Evolutionary conservation across 2,113 vertebrate species (phyloP), one percentile per base, ranked within the genome.

Genomic region (Oncorhynchus tshawytscha): DNA sequence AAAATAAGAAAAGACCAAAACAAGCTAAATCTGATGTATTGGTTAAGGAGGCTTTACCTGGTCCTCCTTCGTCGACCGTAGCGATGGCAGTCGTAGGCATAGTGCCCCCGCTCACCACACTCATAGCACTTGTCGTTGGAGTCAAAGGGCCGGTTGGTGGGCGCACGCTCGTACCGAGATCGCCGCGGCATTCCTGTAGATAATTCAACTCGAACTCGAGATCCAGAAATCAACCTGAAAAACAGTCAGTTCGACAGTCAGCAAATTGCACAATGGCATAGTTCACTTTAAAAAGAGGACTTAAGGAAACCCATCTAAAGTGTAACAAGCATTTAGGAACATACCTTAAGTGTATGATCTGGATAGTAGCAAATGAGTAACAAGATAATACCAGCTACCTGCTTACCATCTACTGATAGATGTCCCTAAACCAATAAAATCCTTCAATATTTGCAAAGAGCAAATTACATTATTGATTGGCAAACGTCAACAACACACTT

Each of bases 61-160:
- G 94, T 95, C 85, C 94, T 91, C 64, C 94, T 90, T 2, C 94
- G 91, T 0, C 95, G 93, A 68, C 95, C 95, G 86, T 95, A 96
- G 71, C 95, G 95, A 69, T 95, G 95, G 71, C 95, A 96, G 83
- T 96, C 95, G 77, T 96, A 96, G 75, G 95, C 95, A 88, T 96
- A 96, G 91, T 96, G 95, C 81, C 95, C 95, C 90, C 94, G 96
- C 88, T 96, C 95, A 8, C 95, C 95, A 84, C 95, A 96, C 72
- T 96, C 95, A 68, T 96, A 96, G 80, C 95, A 96, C 74, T 95
- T 93, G 89, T 96, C 95, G 71, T 94, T 95, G 2, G 95, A 95
- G 88, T 96, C 95, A 79, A 96, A 96, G 62, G 95, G 94, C 59
- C 94, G 92, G 8, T 94, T 91, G 1, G 94, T 93, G 5, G 94